A percentile compares a stretch with the other conserved stretches of the same genome.
Evolutionary conservation across 2,888 invertebrate species (phyloP).

Genomic region (Synergus umbraculus): DNA sequence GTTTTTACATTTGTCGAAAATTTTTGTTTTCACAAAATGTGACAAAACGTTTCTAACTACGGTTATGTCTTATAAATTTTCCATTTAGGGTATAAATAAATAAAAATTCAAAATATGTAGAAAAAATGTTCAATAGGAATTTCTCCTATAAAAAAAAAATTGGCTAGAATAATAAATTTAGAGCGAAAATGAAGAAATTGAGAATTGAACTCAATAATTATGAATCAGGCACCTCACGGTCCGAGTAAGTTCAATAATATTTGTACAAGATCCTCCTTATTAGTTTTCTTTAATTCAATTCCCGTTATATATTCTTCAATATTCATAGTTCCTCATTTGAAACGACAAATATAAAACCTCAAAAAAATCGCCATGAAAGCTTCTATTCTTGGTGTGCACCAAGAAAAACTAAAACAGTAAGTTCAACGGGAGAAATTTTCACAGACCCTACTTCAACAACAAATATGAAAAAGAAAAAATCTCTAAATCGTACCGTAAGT

Average conservation of each 20-base stretch:
- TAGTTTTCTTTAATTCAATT: no score
- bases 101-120: not conserved
- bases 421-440: not conserved
- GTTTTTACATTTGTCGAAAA: not conserved
- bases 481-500: not conserved
- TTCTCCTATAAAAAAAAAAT: not conserved
- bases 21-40: not conserved
- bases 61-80: not conserved
- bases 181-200: not conserved
- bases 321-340: not conserved
- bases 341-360: not conserved
- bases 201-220: not conserved
- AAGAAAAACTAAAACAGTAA: not conserved
- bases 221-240: not conserved
- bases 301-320: not conserved
- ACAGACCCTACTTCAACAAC: not conserved
- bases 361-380: not conserved
- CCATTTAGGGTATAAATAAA: not conserved
- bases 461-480: not conserved
- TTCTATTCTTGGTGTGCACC: not conserved
- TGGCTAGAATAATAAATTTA: not conserved
- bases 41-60: no score
- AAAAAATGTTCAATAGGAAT: not conserved
- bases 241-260: not conserved
- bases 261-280: not conserved